Conservation (phyloP, 2,113 vertebrate genomes). For the Chaenogobius annularis region DNA sequence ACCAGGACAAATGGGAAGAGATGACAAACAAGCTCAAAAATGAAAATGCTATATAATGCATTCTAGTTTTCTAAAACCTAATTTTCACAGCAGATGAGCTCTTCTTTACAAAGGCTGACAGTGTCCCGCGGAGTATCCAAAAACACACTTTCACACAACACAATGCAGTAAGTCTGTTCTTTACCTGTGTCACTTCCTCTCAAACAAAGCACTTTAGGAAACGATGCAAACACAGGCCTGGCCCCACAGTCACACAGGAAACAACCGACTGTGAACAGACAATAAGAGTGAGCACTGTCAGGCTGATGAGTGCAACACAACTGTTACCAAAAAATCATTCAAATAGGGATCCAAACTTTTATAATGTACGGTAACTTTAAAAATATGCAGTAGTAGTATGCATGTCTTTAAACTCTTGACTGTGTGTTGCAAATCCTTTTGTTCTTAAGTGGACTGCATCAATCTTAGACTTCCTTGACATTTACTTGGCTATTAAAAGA, state of each 20-base stretch:
- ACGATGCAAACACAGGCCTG: conserved; percentile 57
- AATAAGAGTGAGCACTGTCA: conserved; percentile 68
- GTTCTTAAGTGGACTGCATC: not conserved
- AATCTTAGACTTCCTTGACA: not conserved
- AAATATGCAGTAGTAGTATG: not conserved
- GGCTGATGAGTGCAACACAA: conserved; percentile 39
- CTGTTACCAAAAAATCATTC: conserved; percentile 35
- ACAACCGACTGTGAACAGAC: conserved; percentile 60
- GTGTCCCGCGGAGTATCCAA: conserved; percentile 26
- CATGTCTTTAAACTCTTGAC: not conserved
- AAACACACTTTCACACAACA: conserved; percentile 40
- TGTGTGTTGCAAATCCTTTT: not conserved
- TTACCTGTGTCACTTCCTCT: conserved; percentile 65
- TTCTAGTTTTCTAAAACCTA: not conserved
- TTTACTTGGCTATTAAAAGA: conserved; percentile 1
- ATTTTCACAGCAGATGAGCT: conserved; percentile 13
- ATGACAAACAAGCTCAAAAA: not conserved
- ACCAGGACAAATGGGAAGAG: not conserved
- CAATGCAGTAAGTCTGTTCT: conserved; percentile 55
- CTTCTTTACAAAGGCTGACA: conserved; percentile 13
- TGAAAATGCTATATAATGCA: not conserved
- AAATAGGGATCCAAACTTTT: conserved; percentile 7
- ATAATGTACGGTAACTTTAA: not conserved
- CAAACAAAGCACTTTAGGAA: conserved; percentile 73
- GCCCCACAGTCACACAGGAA: conserved; percentile 70